Base-by-base conservation (phyloP, 2,113 vertebrate genomes). In the Thinocorus orbignyianus region DNA sequence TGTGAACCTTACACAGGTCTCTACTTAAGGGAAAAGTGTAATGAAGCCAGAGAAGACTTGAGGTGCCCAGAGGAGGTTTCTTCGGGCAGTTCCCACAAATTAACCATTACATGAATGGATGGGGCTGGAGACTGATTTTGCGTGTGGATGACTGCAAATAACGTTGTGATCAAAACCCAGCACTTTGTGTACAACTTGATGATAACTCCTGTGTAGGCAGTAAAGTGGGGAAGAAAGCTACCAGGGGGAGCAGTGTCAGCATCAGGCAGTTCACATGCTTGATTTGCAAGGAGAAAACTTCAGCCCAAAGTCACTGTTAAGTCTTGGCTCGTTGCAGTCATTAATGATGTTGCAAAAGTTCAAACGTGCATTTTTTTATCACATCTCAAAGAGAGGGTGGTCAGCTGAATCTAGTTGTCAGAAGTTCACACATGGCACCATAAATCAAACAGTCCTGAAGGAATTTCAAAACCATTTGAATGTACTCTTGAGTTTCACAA, bases 111-210 rank as follows among this genome's bases (percentile, higher is more conserved):
- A 46, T 19, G 44, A 48, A 24, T 1, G 8, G 35, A 6, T 9
- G 16, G 10, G 24, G 11, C 6, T 33, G 35, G 30, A 52, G 25
- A 25, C 0, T 10, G 74, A 44, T 14, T 31, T 9, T 12, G 13
- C 13, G 16, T 4, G 18, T 0, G 0, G 17, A 5, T 7, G 0
- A 1, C 39, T 65, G 64, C 25, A 37, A 55, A n/a, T 17, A 31
- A 1, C 23, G 7, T 33, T 1, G 0, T 3, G 35, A 41, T 31
- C 52, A 52, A 49, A 88, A 17, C 57, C 22, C 48, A 68, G 0
- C 18, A 2, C 17, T 35, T 33, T 7, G 14, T 2, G 16, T 17
- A 4, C 6, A 31, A 37, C 70, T 77, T 42, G 3, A 72, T 41
- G 69, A 61, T 22, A 51, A 15, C 13, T 51, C 49, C 49, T 51